Conservation (phyloP, 2,888 invertebrate species). For the Hyposoter dolosus region DNA sequence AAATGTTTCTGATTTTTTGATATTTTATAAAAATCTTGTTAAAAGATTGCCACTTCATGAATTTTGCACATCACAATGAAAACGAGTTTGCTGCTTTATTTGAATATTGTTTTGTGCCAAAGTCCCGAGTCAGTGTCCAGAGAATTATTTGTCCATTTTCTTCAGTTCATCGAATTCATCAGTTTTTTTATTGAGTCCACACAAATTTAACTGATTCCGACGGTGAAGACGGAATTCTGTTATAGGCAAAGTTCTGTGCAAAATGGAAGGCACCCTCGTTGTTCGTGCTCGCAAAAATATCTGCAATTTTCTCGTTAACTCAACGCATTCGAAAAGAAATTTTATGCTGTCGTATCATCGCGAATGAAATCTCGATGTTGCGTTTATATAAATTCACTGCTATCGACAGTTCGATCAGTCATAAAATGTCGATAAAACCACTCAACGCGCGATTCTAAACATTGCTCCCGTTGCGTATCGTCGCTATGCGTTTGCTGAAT, state of each 20-base stretch:
- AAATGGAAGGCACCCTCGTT: neutral
- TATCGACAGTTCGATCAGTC: conserved; percentile 63
- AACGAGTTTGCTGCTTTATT: neutral
- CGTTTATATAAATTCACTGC: conserved; percentile 34
- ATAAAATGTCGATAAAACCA: conserved; percentile 49
- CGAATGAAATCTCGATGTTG: conserved; percentile 27
- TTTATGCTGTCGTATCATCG: conserved; percentile 37
- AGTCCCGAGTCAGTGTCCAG: neutral
- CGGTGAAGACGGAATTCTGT: neutral
- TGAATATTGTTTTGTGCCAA: neutral
- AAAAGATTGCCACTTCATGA: neutral
- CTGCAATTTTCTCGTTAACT: conserved; percentile 2
- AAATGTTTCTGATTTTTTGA: neutral
- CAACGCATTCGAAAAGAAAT: conserved; percentile 28
- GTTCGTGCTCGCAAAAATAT: neutral
- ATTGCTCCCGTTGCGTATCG: conserved; percentile 26
- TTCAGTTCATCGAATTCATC: neutral
- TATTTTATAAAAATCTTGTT: neutral
- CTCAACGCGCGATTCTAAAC: conserved; percentile 34
- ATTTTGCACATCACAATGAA: neutral
- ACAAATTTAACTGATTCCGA: no score
- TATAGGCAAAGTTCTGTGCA: neutral
- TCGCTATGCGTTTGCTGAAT: neutral
- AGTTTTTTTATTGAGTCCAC: neutral
- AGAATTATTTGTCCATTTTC: neutral